A percentile compares a stretch with the other conserved stretches of the same genome.
Evolutionary conservation across 64 coral and sea anemone species (phyloP).

Genomic region (Astreopora myriophthalma): DNA sequence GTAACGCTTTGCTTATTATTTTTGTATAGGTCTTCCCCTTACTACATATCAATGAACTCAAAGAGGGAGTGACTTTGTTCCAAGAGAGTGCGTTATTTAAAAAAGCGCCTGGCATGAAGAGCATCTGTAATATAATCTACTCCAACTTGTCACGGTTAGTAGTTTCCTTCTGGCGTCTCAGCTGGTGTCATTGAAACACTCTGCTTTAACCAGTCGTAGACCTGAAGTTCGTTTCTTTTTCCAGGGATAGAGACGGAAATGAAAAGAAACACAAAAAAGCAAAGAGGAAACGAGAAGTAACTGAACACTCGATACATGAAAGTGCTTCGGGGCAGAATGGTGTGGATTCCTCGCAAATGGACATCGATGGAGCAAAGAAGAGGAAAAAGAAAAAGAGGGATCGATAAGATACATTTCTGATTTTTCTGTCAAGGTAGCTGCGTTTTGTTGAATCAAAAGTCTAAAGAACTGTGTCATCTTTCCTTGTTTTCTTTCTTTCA

Average conservation of each 20-base stretch:
- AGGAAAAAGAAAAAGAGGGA: constrained; percentile 9
- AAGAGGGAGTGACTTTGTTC: neutral
- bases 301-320: neutral
- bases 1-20: neutral
- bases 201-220: neutral
- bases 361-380: neutral
- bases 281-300: constrained; percentile 20
- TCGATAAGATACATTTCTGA: neutral
- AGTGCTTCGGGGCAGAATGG: neutral
- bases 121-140: neutral
- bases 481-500: too few species aligned
- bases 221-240: neutral
- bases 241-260: neutral
- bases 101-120: neutral
- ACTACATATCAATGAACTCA: neutral
- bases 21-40: neutral
- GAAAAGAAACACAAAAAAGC: neutral
- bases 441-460: too few species aligned
- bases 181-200: neutral
- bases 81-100: constrained; percentile 3
- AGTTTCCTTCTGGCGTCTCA: neutral
- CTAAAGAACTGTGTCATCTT: neutral
- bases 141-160: constrained; percentile 32
- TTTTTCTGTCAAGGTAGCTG: too few species aligned
- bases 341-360: neutral